Base-by-base conservation (phyloP, 2,113 vertebrate species). In the Seriola rivoliana region DNA sequence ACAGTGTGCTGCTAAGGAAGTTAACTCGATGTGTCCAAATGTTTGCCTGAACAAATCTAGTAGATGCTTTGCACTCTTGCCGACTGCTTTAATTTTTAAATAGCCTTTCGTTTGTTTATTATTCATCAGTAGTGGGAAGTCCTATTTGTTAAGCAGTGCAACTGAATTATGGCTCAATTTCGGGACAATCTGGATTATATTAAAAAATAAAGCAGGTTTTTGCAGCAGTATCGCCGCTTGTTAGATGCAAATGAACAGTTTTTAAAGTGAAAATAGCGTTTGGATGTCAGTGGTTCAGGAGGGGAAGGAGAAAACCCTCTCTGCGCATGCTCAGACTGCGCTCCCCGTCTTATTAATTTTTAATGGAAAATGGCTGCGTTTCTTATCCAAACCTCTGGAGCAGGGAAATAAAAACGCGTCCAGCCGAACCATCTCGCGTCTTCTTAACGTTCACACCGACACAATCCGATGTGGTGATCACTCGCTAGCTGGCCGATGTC, bases 301-400 rank as follows among this genome's bases (percentile, higher is more conserved):
- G 58, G 19, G 72, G 65, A 58, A 65, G 83, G 60, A 73, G 79
- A 66, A 46, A 23, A 65, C 9, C 25, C 67, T 23, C 57, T 78
- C 10, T 89, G 94, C 95, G 94, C 95, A 94, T 94, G 95, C 94
- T 62, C 94, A 88, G 78, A 85, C 38, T 36, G 88, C 78, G 76
- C 79, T 79, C 84, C 42, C 63, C 66, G 80, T 86, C 88, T 93
- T 95, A 94, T 95, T 95, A 95, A 95, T 95, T 92, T 95, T 95
- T 95, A 94, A 95, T 95, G 94, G 93, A 90, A 95, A 93, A 95
- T 96, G 94, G 94, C 94, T 95, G 94, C 94, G 92, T 92, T 95
- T 94, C 92, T 94, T 63, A 85, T 92, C 92, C 92, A 94, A 93
- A 94, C 91, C 91, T 81, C 87, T 83, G 87, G 84, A 89, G 89